Base-by-base conservation (phyloP, 1,140 invertebrate genomes). In the Diploscapter pachys region DNA sequence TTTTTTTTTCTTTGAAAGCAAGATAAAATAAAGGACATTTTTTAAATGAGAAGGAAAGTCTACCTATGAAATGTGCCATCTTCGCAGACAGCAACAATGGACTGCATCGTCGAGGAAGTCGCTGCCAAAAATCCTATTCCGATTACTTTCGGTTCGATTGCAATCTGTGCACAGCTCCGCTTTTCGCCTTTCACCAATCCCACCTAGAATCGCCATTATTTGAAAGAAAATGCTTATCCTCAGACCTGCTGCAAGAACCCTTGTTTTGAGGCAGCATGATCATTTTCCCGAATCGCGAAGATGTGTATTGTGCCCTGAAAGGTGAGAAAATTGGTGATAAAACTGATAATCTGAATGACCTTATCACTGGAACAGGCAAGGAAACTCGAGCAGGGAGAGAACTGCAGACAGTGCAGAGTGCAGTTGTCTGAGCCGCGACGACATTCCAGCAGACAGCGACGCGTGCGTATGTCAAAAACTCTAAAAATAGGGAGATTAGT, bases 341-440 rank as follows among this genome's bases (percentile, higher is more conserved):
- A 54, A 5, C 2, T 52, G 11, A 54, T 55, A 0, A 54, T 52
- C 2, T 31, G 53, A 55, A n/a, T 6, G 11, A 68, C 66, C 51
- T 74, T 74, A 63, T 74, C 73, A 59, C 63, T 66, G 49, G 73
- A 65, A 11, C 68, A 56, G 4, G 65, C 73, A 11, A 74, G n/a
- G 53, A 63, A 74, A n/a, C 73, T 68, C 3, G 73, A 74, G n/a
- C 73, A 74, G 4, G 73, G 66, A 57, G 61, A 64, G 11, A 74
- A 74, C 5, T 65, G 63, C 11, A 74, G 55, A 54, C 73, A 74
- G 51, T 68, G 65, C 2, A 74, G 50, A n/a, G 64, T 65, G 9
- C 65, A 65, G 8, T 51, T 56, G 55, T 66, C 73, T 5, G 73
- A 52, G 63, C 73, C 73, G 62, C 73, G 61, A 13, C 73, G 64